Conservation (phyloP, 2,888 invertebrate species). For the Romanomermis culicivorax region DNA sequence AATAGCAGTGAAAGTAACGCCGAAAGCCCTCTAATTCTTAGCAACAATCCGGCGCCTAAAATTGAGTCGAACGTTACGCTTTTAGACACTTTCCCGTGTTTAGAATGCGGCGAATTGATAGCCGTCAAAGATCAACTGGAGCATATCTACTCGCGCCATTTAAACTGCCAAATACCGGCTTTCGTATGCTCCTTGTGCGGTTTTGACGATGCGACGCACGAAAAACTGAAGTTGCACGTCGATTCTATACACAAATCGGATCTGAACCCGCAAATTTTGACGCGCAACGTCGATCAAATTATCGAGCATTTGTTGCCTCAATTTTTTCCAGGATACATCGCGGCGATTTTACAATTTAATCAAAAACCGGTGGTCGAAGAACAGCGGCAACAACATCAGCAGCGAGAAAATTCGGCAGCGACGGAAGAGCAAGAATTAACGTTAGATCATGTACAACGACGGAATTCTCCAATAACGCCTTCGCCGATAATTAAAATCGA, state of each 20-base stretch:
- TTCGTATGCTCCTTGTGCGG: constrained; percentile 14
- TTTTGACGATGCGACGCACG: constrained; percentile 8
- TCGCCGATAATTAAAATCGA: too few relatives aligned
- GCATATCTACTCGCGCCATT: constrained; percentile 13
- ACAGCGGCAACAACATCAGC: too few relatives aligned
- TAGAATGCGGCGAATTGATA: constrained; percentile 16
- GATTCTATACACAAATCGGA: constrained; percentile 8
- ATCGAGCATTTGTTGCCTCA: not conserved
- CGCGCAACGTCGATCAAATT: constrained; percentile 2
- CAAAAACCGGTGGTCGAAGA: too few relatives aligned
- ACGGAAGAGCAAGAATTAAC: too few relatives aligned
- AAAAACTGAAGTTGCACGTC: constrained; percentile 12
- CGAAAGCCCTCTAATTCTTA: too few relatives aligned
- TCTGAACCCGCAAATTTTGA: constrained; percentile 8
- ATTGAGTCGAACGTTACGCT: too few relatives aligned
- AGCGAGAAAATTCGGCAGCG: too few relatives aligned
- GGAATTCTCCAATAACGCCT: too few relatives aligned
- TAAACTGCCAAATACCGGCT: not conserved
- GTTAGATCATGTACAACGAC: too few relatives aligned
- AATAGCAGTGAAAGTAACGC: not conserved
- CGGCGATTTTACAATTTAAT: too few relatives aligned
- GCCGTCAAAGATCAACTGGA: constrained; percentile 9
- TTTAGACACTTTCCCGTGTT: constrained; percentile 9
- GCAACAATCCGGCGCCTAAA: not conserved
- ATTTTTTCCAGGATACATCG: not conserved